Percentiles rank a stretch among this genome's conserved stretches.
Evolutionary conservation across 2,113 vertebrate genomes (phyloP).

Genomic region (Aplodontia rufa): DNA sequence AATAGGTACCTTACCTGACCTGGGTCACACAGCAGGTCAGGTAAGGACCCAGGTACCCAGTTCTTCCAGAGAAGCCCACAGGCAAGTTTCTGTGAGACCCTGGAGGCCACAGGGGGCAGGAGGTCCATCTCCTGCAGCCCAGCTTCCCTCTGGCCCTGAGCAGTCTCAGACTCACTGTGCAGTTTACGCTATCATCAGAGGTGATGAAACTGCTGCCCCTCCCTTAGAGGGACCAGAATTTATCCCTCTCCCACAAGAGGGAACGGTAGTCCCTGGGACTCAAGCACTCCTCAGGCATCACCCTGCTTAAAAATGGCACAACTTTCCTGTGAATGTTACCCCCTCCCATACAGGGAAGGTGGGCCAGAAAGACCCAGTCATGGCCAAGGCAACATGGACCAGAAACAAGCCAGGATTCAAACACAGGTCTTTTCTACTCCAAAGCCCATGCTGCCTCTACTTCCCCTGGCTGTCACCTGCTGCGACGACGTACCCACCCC

Average conservation of each 20-base stretch:
- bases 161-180: neutral
- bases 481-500: neutral
- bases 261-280: neutral
- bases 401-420: neutral
- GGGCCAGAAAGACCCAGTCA: neutral
- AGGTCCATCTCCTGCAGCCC: neutral
- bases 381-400: neutral
- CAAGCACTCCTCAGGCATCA: neutral
- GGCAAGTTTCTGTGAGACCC: neutral
- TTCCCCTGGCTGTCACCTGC: neutral
- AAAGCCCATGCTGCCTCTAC: neutral
- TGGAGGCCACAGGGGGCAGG: neutral
- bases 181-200: neutral
- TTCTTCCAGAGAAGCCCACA: neutral
- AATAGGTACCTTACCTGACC: neutral
- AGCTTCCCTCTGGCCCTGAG: neutral
- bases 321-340: neutral
- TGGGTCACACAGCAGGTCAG: neutral
- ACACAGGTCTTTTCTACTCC: neutral
- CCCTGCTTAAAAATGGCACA: neutral
- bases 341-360: neutral
- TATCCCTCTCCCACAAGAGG: neutral
- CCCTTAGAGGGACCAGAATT: neutral
- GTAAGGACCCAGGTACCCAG: neutral
- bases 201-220: neutral